A percentile compares a stretch with the other conserved stretches of the same genome.
Evolutionary conservation across 2,797 vertebrate species (phyloP).

Genomic region (Lophius americanus): DNA sequence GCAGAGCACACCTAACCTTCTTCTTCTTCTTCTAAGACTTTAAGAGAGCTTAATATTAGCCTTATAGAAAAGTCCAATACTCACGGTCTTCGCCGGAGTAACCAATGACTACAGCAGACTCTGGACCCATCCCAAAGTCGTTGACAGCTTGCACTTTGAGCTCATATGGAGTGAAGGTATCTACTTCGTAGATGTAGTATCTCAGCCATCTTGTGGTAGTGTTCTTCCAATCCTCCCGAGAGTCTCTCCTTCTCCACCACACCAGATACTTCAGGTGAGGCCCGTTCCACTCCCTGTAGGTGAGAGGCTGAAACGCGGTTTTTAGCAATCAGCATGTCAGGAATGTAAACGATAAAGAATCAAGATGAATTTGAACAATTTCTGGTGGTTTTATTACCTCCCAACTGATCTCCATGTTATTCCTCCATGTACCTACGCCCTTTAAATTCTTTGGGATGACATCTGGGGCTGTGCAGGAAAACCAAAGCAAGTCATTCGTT

Average conservation of each 20-base stretch:
- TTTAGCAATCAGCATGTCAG: neutral
- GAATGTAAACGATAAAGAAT: neutral
- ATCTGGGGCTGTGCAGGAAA: constrained; percentile 89
- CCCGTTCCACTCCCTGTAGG: constrained; percentile 91
- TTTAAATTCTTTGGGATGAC: constrained; percentile 90
- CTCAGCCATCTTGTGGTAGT: constrained; percentile 88
- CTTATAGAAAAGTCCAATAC: constrained; percentile 60
- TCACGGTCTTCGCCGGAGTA: constrained; percentile 98
- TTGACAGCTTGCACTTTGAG: constrained; percentile 95
- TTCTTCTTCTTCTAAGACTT: too few species aligned
- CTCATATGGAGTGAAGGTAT: constrained; percentile 96
- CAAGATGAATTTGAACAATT: neutral
- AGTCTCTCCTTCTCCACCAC: constrained; percentile 90
- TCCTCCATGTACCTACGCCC: constrained; percentile 92
- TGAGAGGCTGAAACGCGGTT: constrained; percentile 72
- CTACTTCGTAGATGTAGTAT: constrained; percentile 92
- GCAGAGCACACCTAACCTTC: too few species aligned
- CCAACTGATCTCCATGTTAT: constrained; percentile 99
- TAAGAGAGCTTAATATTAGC: too few species aligned
- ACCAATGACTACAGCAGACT: constrained; percentile 89
- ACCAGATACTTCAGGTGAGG: constrained; percentile 94
- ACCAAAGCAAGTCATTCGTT: constrained; percentile 5
- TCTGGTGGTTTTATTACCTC: constrained; percentile 81
- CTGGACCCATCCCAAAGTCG: constrained; percentile 92
- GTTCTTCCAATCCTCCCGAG: constrained; percentile 93